Evolutionary conservation across 2,888 invertebrate species (phyloP), one percentile per base, ranked within the genome.

Genomic region (Baronia brevicornis): DNA sequence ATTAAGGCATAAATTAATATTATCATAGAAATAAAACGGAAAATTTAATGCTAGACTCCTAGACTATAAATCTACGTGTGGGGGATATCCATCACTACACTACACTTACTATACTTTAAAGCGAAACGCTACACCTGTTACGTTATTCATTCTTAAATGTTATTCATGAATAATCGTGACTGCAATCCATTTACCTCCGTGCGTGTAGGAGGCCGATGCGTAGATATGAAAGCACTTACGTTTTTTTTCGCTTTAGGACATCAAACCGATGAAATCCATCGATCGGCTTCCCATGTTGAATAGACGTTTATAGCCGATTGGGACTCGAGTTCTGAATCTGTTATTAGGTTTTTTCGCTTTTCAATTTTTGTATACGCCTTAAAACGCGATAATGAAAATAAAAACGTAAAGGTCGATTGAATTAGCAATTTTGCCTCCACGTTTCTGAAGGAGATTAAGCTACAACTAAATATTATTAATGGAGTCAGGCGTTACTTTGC

Each of bases 91-190:
- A 26, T 31, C 36, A 36, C 13, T 18, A 31, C 17, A 33, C 6
- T 22, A 17, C 30, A 36, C 35, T 36, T 36, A 36, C 30, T 22
- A 36, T 27, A 19, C 15, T 25, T 30, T 27, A 26, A 12, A 32
- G 8, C 26, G 28, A 28, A 28, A 21, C 23, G 22, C 20, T 9
- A 28, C 36, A 37, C 32, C 32, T 36, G 36, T 28, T 30, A 25
- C 21, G n/a, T 13, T 10, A 15, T 13, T 17, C n/a, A 27, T 15
- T 21, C 23, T 17, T 30, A 14, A 34, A 24, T 34, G 17, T 28
- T 27, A 12, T 13, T 23, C 21, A 26, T 26, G n/a, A 8, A 11
- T 18, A 25, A 31, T 31, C 18, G 8, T n/a, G 20, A 35, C n/a
- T n/a, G n/a, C 29, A 29, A 29, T 25, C 28, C 21, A 26, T 25